These are phyloP conservation scores for Pseudopleuronectes americanus DNA, from an alignment of 2,797 vertebrate genomes.

Conservation along the genomic window DNA sequence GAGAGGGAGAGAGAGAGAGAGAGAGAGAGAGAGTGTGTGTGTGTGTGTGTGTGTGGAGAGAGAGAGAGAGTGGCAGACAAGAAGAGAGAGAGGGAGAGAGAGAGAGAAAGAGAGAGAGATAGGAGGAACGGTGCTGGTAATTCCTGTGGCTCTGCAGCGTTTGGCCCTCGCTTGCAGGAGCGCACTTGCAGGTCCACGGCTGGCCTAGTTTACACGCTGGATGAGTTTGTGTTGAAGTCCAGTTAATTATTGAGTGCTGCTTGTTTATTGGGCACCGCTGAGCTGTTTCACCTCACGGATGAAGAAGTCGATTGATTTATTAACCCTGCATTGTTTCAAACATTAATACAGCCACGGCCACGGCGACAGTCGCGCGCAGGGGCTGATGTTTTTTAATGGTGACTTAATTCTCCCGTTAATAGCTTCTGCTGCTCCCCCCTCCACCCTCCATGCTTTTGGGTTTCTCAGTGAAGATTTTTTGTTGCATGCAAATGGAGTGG, in stretches of 20 bases:
- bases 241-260: conserved; percentile 80
- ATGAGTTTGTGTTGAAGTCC: conserved; percentile 79
- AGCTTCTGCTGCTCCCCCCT: conserved; percentile 18
- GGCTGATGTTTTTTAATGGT: conserved; percentile 40
- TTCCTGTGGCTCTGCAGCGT: conserved; percentile 72
- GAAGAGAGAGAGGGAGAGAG: no score
- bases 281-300: conserved; percentile 75
- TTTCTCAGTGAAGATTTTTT: conserved; percentile 41
- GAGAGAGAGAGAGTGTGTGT: conserved; percentile 21
- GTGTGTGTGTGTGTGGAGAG: conserved; percentile 26
- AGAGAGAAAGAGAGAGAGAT: conserved; percentile 12
- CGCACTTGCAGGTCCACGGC: conserved; percentile 72
- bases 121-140: conserved; percentile 60
- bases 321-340: conserved; percentile 73
- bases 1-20: not conserved
- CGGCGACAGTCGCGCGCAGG: conserved; percentile 29
- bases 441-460: conserved; percentile 24
- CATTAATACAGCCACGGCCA: conserved; percentile 54
- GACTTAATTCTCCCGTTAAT: conserved; percentile 64
- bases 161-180: conserved; percentile 66
- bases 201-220: conserved; percentile 78
- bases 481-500: conserved; percentile 67
- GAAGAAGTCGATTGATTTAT: conserved; percentile 80
- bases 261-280: conserved; percentile 78
- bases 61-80: not conserved